These are phyloP conservation scores for Leptopilina clavipes DNA, from an alignment of 1,140 invertebrate genomes.

Conservation along the genomic window DNA sequence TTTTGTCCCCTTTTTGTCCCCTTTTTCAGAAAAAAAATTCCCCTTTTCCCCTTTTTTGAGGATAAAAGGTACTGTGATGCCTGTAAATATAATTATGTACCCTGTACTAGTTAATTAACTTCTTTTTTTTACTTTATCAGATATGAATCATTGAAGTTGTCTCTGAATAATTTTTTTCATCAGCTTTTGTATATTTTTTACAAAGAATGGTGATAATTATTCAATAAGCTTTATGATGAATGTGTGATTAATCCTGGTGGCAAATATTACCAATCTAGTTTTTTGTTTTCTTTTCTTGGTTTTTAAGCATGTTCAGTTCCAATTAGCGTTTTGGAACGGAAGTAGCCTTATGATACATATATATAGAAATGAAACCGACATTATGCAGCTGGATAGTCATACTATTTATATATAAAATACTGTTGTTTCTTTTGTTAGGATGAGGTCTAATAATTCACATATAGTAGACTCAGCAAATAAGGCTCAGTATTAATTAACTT, in stretches of 20 bases:
- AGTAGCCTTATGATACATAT: not conserved
- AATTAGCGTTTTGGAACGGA: not conserved
- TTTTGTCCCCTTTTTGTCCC: too few relatives aligned
- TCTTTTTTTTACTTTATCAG: too few relatives aligned
- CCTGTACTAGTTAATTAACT: too few relatives aligned
- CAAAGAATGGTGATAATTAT: too few relatives aligned
- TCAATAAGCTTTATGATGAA: not conserved
- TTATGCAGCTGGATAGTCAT: slow-evolving; percentile 14
- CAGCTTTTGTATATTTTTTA: too few relatives aligned
- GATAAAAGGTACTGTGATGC: too few relatives aligned
- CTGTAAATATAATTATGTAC: too few relatives aligned
- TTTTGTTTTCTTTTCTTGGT: not conserved
- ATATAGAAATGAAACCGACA: not conserved
- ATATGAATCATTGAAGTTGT: too few relatives aligned
- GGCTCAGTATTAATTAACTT: not conserved
- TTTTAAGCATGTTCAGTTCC: not conserved
- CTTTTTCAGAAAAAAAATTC: too few relatives aligned
- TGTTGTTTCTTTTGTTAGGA: not conserved
- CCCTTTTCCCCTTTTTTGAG: too few relatives aligned
- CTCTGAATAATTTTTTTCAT: too few relatives aligned
- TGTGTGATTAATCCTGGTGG: not conserved
- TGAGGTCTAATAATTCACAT: not conserved
- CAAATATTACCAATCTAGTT: not conserved
- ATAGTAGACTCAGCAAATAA: not conserved
- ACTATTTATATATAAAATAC: not conserved